These are phyloP conservation scores for Drosophila mimica DNA, from an alignment of 2,888 invertebrate species.

Conservation along the genomic window DNA sequence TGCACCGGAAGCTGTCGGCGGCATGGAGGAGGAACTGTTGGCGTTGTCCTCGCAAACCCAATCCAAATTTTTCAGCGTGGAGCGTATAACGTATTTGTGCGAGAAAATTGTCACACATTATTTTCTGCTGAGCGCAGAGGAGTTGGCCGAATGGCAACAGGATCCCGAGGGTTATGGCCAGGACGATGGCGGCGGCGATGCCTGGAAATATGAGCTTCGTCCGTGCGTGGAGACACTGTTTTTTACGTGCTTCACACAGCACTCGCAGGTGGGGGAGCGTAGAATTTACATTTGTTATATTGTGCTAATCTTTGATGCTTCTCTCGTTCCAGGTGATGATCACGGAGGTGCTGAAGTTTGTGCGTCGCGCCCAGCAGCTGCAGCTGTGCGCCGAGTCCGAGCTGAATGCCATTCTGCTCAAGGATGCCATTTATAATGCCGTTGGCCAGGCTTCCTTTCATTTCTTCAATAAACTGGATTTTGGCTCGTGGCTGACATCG, in stretches of 20 bases:
- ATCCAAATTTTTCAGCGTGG: constrained; percentile 90
- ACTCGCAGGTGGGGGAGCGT: constrained; percentile 84
- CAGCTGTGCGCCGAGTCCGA: constrained; percentile 89
- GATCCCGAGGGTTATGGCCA: constrained; percentile 96
- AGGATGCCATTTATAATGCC: constrained; percentile 97
- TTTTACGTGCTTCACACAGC: constrained; percentile 92
- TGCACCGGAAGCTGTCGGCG: constrained; percentile 26
- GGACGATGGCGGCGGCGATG: constrained; percentile 93
- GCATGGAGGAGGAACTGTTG: constrained; percentile 67
- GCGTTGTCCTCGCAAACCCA: constrained; percentile 84
- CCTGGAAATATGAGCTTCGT: constrained; percentile 97
- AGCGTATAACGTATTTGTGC: constrained; percentile 92
- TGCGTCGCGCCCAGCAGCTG: constrained; percentile 89
- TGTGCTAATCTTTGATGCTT: background rate
- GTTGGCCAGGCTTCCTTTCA: constrained; percentile 95
- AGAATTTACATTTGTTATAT: background rate
- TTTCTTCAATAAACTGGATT: constrained; percentile 96
- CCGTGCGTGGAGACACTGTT: constrained; percentile 96
- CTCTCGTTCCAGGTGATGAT: constrained; percentile 86
- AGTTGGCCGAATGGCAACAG: constrained; percentile 94
- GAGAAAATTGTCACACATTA: constrained; percentile 94
- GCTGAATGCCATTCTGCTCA: constrained; percentile 91
- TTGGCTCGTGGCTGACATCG: constrained; percentile 95
- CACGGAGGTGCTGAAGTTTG: constrained; percentile 90
- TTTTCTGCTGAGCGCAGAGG: constrained; percentile 93